Evolutionary conservation across 2,888 invertebrate species (phyloP), one percentile per base, ranked within the genome.

Genomic region (Erebia ligea): DNA sequence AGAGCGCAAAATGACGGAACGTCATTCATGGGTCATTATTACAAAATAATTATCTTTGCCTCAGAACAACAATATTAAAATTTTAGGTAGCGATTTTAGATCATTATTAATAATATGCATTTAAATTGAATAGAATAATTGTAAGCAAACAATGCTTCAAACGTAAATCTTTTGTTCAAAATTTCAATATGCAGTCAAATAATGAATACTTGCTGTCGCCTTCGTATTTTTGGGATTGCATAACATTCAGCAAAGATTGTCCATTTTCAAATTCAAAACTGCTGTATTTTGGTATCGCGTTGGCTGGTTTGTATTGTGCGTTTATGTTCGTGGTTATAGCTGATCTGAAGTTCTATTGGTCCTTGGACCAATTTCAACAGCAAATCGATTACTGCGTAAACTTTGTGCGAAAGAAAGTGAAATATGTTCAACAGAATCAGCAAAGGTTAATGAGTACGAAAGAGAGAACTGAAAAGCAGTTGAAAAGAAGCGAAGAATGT

Each of bases 211-310:
- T 70, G 25, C 68, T 65, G 54, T 78, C 81, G n/a, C 75, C 79
- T 25, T 86, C 90, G 15, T 88, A 86, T 73, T 88, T 92, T 74
- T 92, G 91, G 92, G 83, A 76, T 72, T 92, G 91, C 59, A 25
- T 92, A 58, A 89, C 85, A 6, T 74, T 89, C 0, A 81, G 78
- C 48, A 79, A 88, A 6, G 86, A 89, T 1, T 93, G 91, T 69
- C 85, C 87, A 2, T 86, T 91, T 70, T 82, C 72, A 2, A 87
- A 91, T 75, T 84, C 89, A 2, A 87, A 86, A 48, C 67, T 91
- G 17, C 80, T 82, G 64, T 90, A 88, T 76, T 91, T 87, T 56
- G 88, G 84, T 2, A 25, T 86, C 2, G 81, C 82, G 9, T 72
- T 92, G 15, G 66, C 81, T 0, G 74, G 77, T 19, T 74, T 92